These are phyloP conservation scores for Yponomeuta malinellus DNA, from an alignment of 2,888 invertebrate genomes.

Conservation along the genomic window DNA sequence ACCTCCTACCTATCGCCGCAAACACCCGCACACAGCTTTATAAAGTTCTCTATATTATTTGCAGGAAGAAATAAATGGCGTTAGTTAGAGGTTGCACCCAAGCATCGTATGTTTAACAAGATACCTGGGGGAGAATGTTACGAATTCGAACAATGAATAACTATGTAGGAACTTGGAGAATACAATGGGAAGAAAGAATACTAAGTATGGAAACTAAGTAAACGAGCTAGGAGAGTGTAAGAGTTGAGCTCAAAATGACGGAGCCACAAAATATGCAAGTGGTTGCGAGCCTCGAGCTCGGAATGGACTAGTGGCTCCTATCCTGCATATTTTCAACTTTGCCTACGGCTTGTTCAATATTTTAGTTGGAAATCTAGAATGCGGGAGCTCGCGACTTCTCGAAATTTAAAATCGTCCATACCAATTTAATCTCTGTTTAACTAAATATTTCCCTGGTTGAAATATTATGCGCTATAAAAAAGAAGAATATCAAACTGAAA, in stretches of 20 bases:
- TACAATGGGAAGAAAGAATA: slow-evolving; percentile 14
- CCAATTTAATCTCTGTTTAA: slow-evolving; percentile 13
- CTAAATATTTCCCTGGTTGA: neutral
- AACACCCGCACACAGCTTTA: slow-evolving; percentile 57
- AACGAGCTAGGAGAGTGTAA: slow-evolving; percentile 4
- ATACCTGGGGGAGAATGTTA: slow-evolving; percentile 20
- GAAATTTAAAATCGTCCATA: neutral
- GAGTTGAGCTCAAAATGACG: slow-evolving; percentile 16
- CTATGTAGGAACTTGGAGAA: neutral
- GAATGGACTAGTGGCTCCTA: slow-evolving; percentile 35
- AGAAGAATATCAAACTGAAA: slow-evolving; percentile 10
- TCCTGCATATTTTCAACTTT: slow-evolving; percentile 65
- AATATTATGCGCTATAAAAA: too few relatives aligned
- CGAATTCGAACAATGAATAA: slow-evolving; percentile 11
- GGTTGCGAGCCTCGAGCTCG: slow-evolving; percentile 38
- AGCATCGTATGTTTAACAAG: neutral
- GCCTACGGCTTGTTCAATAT: slow-evolving; percentile 60
- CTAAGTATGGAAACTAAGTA: slow-evolving; percentile 15
- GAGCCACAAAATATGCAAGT: slow-evolving; percentile 54
- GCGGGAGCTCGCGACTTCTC: neutral
- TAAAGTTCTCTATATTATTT: slow-evolving; percentile 33
- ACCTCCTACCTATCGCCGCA: slow-evolving; percentile 68
- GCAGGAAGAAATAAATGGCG: neutral
- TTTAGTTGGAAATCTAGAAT: slow-evolving; percentile 49
- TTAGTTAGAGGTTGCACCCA: neutral